phyloP scores from a whole-genome alignment of 2,113 vertebrate genomes.

The Forbesichthys agassizii region DNA sequence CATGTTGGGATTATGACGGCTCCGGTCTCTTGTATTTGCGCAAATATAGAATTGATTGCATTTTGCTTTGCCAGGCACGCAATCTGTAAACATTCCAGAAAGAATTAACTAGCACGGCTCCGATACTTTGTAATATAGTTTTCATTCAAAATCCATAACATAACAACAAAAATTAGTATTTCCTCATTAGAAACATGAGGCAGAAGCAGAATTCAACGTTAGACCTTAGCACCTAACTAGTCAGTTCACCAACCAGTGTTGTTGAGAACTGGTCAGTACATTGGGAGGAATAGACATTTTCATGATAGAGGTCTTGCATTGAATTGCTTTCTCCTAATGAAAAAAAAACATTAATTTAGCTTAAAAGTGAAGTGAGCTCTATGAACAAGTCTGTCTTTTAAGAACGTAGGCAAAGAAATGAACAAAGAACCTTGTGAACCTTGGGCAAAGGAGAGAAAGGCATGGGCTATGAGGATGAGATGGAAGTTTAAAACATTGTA shows the following conservation, averaged over 20 bases:
- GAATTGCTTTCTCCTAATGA: constrained; percentile 1
- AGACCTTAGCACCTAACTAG: not conserved
- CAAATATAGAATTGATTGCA: constrained; percentile 35
- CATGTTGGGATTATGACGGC: constrained; percentile 42
- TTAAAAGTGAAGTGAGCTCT: constrained; percentile 2
- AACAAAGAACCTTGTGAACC: not conserved
- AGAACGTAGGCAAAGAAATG: not conserved
- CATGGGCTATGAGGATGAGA: constrained; percentile 24
- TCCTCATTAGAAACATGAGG: constrained; percentile 24
- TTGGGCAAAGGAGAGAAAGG: constrained; percentile 12
- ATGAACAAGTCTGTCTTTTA: constrained; percentile 23
- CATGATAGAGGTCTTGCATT: too few relatives aligned
- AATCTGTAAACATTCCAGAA: constrained; percentile 8
- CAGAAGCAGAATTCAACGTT: not conserved
- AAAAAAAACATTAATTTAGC: not conserved
- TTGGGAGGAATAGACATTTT: not conserved
- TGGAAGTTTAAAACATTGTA: constrained; percentile 43
- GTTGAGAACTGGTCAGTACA: not conserved
- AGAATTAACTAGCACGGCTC: not conserved
- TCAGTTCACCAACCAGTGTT: too few relatives aligned
- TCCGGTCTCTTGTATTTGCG: constrained; percentile 17
- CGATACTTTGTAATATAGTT: constrained; percentile 19
- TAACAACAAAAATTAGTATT: not conserved
- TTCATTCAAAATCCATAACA: constrained; percentile 12
- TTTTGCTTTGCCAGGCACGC: constrained; percentile 25